Percentiles rank a stretch among this genome's conserved stretches.
Evolutionary conservation across 1,140 invertebrate species (phyloP).

Genomic region (Plutomurus gul): DNA sequence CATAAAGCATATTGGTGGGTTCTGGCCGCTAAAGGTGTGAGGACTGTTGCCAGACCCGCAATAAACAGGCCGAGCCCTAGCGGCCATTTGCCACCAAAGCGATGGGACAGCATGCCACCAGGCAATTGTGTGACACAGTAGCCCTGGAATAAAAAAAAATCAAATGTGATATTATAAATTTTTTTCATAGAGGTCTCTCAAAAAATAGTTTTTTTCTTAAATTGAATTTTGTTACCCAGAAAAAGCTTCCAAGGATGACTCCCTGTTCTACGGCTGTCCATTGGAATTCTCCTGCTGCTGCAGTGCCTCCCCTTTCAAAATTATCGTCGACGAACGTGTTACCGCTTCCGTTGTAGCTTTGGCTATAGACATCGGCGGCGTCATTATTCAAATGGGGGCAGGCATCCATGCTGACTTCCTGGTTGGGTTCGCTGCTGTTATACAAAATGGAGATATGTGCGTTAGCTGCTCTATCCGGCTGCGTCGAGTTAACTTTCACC

Average conservation of each 20-base stretch:
- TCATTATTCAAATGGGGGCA: background rate
- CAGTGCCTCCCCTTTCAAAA: background rate
- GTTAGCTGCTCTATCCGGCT: background rate
- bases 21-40: slow-evolving; percentile 45
- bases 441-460: too few species aligned
- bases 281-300: slow-evolving; percentile 40
- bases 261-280: slow-evolving; percentile 76
- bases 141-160: slow-evolving; percentile 59
- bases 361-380: background rate
- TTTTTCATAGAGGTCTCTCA: too few species aligned
- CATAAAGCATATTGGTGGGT: slow-evolving; percentile 36
- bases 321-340: background rate
- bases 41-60: slow-evolving; percentile 29
- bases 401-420: background rate
- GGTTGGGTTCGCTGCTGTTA: background rate
- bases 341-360: background rate
- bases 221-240: slow-evolving; percentile 60
- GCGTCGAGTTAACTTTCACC: slow-evolving; percentile 62
- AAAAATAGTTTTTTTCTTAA: too few species aligned
- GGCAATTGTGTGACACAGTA: slow-evolving; percentile 74
- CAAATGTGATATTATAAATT: too few species aligned
- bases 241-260: slow-evolving; percentile 69
- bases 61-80: slow-evolving; percentile 32
- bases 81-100: slow-evolving; percentile 39
- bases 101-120: slow-evolving; percentile 70